Conservation (phyloP, 2,113 vertebrate species). For the Australoheros scitulus region DNA sequence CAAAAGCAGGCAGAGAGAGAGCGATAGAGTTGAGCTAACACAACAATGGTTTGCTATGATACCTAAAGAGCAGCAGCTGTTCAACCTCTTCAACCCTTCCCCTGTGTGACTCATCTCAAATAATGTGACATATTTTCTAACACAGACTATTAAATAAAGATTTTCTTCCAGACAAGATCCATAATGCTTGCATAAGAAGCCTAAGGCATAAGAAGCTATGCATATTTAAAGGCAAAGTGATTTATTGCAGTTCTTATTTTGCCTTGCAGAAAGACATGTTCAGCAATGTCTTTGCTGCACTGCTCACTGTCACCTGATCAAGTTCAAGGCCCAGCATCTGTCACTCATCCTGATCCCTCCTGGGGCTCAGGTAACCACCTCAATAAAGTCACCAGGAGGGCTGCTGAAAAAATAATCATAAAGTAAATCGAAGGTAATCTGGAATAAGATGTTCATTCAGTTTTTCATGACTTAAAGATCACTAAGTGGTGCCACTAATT, state of each 20-base stretch:
- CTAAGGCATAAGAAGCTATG: neutral
- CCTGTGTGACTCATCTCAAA: slow-evolving; percentile 28
- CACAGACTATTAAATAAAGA: slow-evolving; percentile 1
- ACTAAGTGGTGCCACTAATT: neutral
- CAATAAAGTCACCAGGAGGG: neutral
- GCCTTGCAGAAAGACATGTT: neutral
- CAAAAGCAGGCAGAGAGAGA: slow-evolving; percentile 7
- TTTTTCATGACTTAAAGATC: neutral
- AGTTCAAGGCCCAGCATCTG: neutral
- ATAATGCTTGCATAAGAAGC: neutral
- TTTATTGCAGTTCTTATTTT: neutral
- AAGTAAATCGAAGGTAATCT: neutral
- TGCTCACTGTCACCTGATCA: slow-evolving; percentile 6
- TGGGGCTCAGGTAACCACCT: neutral
- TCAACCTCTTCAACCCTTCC: neutral
- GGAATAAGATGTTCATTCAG: neutral
- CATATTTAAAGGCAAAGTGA: neutral
- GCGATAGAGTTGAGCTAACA: neutral
- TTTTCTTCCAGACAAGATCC: slow-evolving; percentile 1
- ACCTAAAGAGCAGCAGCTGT: slow-evolving; percentile 6
- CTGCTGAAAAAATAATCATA: neutral
- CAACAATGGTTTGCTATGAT: slow-evolving; percentile 10
- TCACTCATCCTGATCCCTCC: slow-evolving; percentile 11
- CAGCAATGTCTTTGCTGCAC: neutral
- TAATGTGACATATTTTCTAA: slow-evolving; percentile 4